Percentiles rank a stretch among this genome's conserved stretches.
These are phyloP conservation scores for Butorides virescens DNA, from an alignment of 2,113 vertebrate genomes.

Conservation along the genomic window DNA sequence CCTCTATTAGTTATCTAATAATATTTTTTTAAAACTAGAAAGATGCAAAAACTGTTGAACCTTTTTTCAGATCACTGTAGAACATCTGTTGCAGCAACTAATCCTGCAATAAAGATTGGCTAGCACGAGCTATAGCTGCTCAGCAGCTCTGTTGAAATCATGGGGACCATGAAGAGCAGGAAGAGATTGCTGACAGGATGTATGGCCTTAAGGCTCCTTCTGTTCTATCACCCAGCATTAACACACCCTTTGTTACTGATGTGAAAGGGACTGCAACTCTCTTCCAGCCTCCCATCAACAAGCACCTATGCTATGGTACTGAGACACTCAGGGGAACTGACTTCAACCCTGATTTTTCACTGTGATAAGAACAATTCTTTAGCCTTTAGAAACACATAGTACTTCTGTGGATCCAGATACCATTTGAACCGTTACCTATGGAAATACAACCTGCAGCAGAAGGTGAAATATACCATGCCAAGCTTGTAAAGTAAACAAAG, in stretches of 20 bases:
- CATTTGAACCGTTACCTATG: background rate
- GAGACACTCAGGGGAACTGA: background rate
- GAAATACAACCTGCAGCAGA: background rate
- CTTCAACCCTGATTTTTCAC: background rate
- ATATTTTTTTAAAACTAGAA: background rate
- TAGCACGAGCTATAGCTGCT: background rate
- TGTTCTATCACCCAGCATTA: background rate
- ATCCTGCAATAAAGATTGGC: background rate
- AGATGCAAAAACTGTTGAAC: background rate
- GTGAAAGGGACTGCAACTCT: background rate
- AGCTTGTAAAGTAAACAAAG: background rate
- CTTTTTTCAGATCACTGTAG: background rate
- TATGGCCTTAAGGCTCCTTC: background rate
- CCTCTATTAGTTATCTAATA: background rate
- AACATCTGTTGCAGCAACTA: background rate
- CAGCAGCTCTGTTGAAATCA: background rate
- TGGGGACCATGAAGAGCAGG: background rate
- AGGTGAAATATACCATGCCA: background rate
- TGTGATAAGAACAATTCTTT: background rate
- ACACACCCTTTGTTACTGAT: background rate
- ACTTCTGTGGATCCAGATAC: background rate
- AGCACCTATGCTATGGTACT: fast-evolving
- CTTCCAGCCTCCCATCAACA: background rate
- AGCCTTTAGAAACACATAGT: background rate
- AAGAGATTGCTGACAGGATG: background rate